Evolutionary conservation across 2,888 invertebrate species (phyloP).

Genomic region (Acrobasis suavella): DNA sequence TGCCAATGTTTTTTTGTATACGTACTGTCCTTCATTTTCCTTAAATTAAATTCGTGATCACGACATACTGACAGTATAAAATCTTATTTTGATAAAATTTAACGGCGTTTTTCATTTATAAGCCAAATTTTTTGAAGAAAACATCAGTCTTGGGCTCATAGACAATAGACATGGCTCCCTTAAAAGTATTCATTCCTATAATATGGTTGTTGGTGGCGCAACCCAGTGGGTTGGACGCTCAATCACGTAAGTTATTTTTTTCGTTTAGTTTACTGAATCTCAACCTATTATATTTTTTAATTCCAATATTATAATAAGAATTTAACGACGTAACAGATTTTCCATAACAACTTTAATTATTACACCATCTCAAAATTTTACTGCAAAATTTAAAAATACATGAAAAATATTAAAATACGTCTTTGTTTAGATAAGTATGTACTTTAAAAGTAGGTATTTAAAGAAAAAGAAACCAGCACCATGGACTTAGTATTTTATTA

Average conservation of each 20-base stretch:
- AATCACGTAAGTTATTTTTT: conserved; percentile 2
- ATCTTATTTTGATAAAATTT: not conserved
- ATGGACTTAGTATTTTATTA: no score
- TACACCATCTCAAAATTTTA: no score
- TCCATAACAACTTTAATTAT: no score
- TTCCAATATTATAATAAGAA: no score
- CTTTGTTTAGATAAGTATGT: no score
- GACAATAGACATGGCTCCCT: not conserved
- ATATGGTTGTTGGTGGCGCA: not conserved
- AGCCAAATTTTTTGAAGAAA: not conserved
- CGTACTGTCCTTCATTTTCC: not conserved
- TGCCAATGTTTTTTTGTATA: no score
- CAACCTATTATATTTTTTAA: no score
- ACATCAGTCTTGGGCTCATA: not conserved
- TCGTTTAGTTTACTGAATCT: not conserved
- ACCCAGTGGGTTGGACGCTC: not conserved
- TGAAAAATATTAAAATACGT: no score
- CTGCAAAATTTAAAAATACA: no score
- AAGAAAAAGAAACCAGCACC: no score
- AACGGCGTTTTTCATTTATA: conserved; percentile 4
- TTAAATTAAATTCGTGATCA: conserved; percentile 6
- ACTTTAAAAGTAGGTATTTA: no score
- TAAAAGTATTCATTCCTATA: conserved; percentile 1
- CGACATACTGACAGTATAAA: not conserved
- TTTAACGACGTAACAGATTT: no score